Base-by-base conservation (phyloP, 2,797 vertebrate species). In the Miichthys miiuy region DNA sequence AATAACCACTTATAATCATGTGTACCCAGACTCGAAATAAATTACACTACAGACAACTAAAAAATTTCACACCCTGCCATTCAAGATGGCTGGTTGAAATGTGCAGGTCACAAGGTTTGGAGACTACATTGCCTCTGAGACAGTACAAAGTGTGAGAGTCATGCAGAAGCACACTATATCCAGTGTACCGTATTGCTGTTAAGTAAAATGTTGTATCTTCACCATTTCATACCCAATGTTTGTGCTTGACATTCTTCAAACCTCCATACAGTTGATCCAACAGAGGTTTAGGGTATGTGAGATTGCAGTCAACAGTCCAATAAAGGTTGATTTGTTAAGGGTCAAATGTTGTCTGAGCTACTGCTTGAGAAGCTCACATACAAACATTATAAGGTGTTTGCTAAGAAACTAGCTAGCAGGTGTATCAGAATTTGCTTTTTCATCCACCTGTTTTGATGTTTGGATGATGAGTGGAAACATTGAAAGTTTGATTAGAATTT, bases 1-100 rank as follows among this genome's bases (percentile, higher is more conserved):
- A 75, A 72, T 72, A 38, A 57, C 44, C 30, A 21, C 63, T 82
- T 72, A 9, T 38, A 54, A 68, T 34, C 47, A 14, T 11, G 27
- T 6, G 51, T 11, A 67, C 20, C 44, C 58, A 60, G 60, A 63
- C 56, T 21, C 14, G 12, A 68, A 66, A 68, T 52, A 21, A 79
- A 82, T 73, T 56, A 56, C 18, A 38, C 51, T 27, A 16, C 25
- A 55, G 23, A 72, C 51, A 42, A 46, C 44, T 62, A 55, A 2
- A 30, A 55, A 74, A 79, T 34, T n/a, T 50, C 27, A 47, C 30
- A 57, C 65, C n/a, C 55, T 50, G 67, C 20, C 42, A 42, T 51
- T 56, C 14, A 13, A 57, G n/a, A 25, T 70, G 21, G 51, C 64
- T 42, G 13, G 20, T 41, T 73, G 16, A 51, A 66, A 58, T 52